These are phyloP conservation scores for Leguminivora glycinivorella DNA, from an alignment of 1,140 invertebrate genomes.

Conservation along the genomic window DNA sequence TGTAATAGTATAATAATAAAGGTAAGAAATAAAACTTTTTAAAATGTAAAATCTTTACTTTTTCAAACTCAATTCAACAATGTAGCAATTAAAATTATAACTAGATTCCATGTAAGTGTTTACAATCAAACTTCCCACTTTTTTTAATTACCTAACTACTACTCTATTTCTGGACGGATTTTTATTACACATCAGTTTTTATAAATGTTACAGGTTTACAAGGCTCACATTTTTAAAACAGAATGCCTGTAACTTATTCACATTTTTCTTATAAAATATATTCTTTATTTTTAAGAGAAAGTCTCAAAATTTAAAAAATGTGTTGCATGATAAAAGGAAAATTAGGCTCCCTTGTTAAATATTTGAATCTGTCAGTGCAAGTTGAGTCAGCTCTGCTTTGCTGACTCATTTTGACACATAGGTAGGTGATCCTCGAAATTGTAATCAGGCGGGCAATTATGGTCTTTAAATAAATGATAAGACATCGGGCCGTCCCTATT, in stretches of 20 bases:
- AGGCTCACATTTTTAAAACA: neutral
- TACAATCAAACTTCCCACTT: constrained; percentile 14
- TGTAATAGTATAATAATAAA: neutral
- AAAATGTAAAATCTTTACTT: constrained; percentile 53
- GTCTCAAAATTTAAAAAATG: constrained; percentile 34
- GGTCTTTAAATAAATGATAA: no score
- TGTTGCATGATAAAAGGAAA: no score
- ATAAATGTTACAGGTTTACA: no score
- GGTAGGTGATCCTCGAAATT: no score
- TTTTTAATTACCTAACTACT: constrained; percentile 33
- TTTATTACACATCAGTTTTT: constrained; percentile 12
- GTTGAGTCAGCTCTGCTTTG: no score
- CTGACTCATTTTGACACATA: no score
- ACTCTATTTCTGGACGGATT: constrained; percentile 36
- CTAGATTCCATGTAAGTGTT: constrained; percentile 35
- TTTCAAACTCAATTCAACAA: constrained; percentile 51
- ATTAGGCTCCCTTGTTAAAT: no score
- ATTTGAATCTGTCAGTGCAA: no score
- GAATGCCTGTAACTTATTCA: neutral
- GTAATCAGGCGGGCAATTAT: no score
- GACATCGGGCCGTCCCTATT: no score
- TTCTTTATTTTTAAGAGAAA: neutral
- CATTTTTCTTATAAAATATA: neutral
- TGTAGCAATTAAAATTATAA: constrained; percentile 45
- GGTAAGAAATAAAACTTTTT: constrained; percentile 37